phyloP scores from a whole-genome alignment of 2,888 invertebrate species.

The Geophilus truncorum region DNA sequence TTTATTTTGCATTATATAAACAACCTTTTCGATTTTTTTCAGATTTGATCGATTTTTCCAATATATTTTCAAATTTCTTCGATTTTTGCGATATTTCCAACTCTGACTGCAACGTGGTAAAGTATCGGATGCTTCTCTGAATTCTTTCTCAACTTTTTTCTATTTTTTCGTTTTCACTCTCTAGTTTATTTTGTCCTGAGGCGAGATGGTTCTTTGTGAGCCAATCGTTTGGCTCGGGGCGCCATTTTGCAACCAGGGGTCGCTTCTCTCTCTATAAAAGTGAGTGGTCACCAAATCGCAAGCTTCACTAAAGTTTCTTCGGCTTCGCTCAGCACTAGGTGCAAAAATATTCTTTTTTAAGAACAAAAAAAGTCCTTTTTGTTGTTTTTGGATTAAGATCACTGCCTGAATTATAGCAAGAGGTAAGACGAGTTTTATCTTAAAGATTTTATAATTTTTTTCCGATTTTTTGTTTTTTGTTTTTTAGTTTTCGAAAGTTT shows the following conservation, averaged over 20 bases:
- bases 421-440: background rate
- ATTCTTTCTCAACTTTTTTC: background rate
- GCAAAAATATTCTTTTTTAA: no score
- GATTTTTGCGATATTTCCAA: background rate
- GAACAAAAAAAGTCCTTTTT: background rate
- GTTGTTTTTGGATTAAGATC: background rate
- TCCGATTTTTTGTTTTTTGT: background rate
- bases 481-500: background rate
- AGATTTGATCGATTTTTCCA: background rate
- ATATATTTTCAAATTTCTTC: background rate
- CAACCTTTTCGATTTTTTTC: no score
- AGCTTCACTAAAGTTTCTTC: constrained; percentile 12
- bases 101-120: background rate
- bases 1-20: no score
- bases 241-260: constrained; percentile 20
- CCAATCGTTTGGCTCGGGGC: background rate
- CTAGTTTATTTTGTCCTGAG: background rate
- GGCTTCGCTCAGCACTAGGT: background rate
- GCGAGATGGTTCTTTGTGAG: background rate
- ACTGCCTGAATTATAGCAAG: background rate
- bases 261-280: constrained; percentile 20
- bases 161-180: constrained; percentile 12
- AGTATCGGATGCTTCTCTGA: background rate
- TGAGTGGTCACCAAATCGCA: constrained; percentile 9
- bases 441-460: background rate